Percentiles rank a stretch among this genome's conserved stretches.
These are phyloP conservation scores for Argentina silus DNA, from an alignment of 2,797 vertebrate genomes.

Conservation along the genomic window DNA sequence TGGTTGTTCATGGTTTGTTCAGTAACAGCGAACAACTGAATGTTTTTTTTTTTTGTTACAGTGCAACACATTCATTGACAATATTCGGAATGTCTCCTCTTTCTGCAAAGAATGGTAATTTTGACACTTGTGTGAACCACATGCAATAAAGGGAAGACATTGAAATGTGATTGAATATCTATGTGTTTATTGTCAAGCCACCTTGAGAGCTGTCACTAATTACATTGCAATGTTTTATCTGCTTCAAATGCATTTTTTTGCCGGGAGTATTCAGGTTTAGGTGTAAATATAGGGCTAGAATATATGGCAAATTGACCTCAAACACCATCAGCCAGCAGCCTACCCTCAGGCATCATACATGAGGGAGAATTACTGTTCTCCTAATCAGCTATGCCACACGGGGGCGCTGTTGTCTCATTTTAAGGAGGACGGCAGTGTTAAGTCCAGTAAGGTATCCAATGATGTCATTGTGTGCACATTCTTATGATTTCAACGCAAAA, in stretches of 20 bases:
- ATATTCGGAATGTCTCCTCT: not conserved
- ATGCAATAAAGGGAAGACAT: constrained; percentile 33
- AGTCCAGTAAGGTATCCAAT: not conserved
- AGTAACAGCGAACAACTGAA: constrained; percentile 3
- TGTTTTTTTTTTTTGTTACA: not conserved
- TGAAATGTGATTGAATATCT: constrained; percentile 14
- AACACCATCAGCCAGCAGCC: too few relatives aligned
- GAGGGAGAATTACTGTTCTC: too few relatives aligned
- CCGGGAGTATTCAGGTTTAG: too few relatives aligned
- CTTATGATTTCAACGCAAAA: not conserved
- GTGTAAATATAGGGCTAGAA: too few relatives aligned
- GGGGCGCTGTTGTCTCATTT: constrained; percentile 41
- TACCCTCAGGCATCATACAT: too few relatives aligned
- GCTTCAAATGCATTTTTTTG: too few relatives aligned
- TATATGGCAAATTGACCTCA: too few relatives aligned
- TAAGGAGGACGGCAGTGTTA: not conserved
- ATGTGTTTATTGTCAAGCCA: constrained; percentile 1
- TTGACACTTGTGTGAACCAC: constrained; percentile 5
- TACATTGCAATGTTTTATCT: not conserved
- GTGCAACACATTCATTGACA: not conserved
- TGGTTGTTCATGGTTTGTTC: constrained; percentile 13
- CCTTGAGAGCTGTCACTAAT: not conserved
- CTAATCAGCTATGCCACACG: constrained; percentile 25
- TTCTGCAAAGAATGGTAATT: constrained; percentile 19
- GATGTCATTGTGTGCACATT: not conserved